Evolutionary conservation across 2,113 vertebrate species (phyloP), one percentile per base, ranked within the genome.

Genomic region (Rhadina sibilatrix): DNA sequence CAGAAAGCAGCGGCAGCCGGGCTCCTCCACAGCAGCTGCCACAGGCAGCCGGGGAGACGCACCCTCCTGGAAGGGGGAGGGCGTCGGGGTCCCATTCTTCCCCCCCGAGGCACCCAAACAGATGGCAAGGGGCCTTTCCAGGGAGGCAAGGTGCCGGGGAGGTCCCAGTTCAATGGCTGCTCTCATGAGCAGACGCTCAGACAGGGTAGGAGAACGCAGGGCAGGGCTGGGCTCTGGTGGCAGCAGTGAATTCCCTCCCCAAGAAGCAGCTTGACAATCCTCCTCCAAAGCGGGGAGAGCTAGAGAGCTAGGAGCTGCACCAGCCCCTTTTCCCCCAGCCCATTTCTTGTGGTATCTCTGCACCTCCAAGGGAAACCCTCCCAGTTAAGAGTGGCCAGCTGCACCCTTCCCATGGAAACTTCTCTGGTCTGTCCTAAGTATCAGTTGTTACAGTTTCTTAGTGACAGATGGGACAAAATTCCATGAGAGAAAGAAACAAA

Each of bases 241-340:
- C 15, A 10, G 15, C 25, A 22, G 15, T 17, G 33, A 53, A 65
- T 53, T 65, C 49, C 31, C 23, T 35, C 31, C 47, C 15, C 15
- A 15, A 5, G 20, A 21, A 31, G 40, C 52, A 57, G 42, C 52
- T 47, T 0, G 1, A 9, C 27, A 6, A 1, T 37, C 61, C 40
- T 65, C 25, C 20, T 38, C 28, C 1, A 0, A 47, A 47, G 17
- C 6, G 1, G 3, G 25, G 28, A 53, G 47, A 38, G 25, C 47
- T 38, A 38, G 68, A 46, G 22, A 47, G 27, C 17, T 1, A 22
- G 23, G 75, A 81, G 42, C n/a, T 0, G 2, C 0, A 1, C n/a
- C 23, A 57, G 28, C 14, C 27, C 28, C 23, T n/a, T 28, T 17
- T 18, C 3, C 28, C n/a, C 10, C 42, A 49, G 28, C 14, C 11